Base-by-base conservation (phyloP, 2,888 invertebrate species). In the Hirtodrosophila alboralis region DNA sequence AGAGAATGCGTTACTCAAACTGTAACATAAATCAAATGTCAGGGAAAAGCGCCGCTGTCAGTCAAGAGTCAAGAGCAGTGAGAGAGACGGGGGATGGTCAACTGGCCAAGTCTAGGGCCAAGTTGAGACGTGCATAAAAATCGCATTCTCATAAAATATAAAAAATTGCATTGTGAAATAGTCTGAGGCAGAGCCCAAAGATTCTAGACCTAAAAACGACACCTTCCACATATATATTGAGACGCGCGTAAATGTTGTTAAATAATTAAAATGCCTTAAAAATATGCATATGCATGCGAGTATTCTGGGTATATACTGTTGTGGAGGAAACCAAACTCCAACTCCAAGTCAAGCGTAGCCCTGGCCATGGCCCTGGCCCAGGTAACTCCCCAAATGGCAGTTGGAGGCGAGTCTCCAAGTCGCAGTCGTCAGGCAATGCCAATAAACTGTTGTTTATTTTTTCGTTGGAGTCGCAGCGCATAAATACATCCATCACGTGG, bases 381-480 rank as follows among this genome's bases (percentile, higher is more conserved):
- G 37, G 13, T 41, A 16, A 41, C 21, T 26, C 28, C 21, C 26
- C 18, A 54, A 41, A 36, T 31, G 40, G n/a, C 30, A 21, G 45
- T 41, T 38, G 49, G 14, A 43, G 60, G 49, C 41, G 51, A 23
- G 33, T 34, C 28, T 26, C 37, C 5, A 52, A 27, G 40, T 36
- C 41, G 37, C 10, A 61, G 30, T 51, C 57, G 36, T 44, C 52
- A 56, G 43, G 53, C 49, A 63, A 53, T 83, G 84, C 85, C 84
- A 79, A 85, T 79, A 79, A 79, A 79, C 59, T 79, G 69, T 83
- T 79, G 79, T 85, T 79, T 83, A 85, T 79, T 79, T 79, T 79
- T 85, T 83, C 63, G 72, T 65, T 66, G 69, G 61, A 60, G 66
- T 27, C 38, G 75, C 84, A 61, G 62, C 64, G 79, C 78, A 81